These are phyloP conservation scores for Amazona vittata DNA, from an alignment of 2,113 vertebrate genomes.

Conservation along the genomic window DNA sequence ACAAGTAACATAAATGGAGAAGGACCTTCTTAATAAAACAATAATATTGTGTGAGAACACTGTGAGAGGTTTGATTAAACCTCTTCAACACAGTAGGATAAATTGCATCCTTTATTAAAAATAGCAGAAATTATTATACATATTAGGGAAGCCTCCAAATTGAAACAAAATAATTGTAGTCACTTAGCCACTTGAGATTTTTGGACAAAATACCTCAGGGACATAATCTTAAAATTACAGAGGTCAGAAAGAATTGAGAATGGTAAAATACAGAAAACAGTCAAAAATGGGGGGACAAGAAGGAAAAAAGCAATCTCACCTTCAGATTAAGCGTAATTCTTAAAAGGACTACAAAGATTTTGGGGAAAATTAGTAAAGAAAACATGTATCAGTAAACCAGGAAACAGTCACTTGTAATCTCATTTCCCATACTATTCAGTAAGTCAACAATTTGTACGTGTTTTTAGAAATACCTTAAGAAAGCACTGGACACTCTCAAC, in stretches of 20 bases:
- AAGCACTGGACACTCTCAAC: neutral
- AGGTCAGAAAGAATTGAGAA: neutral
- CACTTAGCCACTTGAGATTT: neutral
- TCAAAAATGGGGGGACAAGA: neutral
- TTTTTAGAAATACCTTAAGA: neutral
- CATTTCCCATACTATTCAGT: neutral
- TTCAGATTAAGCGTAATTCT: neutral
- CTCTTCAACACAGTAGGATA: neutral
- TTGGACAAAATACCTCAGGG: neutral
- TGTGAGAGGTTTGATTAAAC: neutral
- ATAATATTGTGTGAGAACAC: neutral
- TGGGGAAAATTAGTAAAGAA: neutral
- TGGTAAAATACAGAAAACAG: neutral
- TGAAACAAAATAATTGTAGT: neutral
- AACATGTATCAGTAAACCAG: neutral
- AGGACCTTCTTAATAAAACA: neutral
- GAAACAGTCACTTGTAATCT: neutral
- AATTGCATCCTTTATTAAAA: neutral
- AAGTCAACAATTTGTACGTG: neutral
- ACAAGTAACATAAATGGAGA: neutral
- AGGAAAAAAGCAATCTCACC: neutral
- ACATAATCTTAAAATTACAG: neutral
- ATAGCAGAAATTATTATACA: neutral
- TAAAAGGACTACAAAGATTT: neutral
- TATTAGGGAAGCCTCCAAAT: neutral